phyloP scores from a whole-genome alignment of 2,797 vertebrate species.

The Clarias fuscus region DNA sequence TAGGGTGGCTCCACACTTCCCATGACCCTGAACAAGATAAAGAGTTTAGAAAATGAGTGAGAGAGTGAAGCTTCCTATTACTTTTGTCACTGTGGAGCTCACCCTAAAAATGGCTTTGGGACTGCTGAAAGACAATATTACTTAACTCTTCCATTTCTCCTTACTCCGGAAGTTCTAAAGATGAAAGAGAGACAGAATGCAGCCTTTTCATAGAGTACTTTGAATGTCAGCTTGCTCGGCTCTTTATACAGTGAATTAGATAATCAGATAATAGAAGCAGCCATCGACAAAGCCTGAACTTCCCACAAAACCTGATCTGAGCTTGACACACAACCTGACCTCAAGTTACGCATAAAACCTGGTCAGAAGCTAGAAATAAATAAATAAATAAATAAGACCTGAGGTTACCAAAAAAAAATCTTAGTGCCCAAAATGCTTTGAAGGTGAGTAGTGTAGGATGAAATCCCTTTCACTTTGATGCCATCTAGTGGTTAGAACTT shows the following conservation, averaged over 20 bases:
- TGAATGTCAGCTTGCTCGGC: conserved; percentile 36
- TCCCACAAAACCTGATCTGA: neutral
- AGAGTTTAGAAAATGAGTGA: no score
- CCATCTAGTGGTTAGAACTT: conserved; percentile 47
- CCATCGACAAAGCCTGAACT: conserved; percentile 31
- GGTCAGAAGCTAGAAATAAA: conserved; percentile 10
- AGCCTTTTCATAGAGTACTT: conserved; percentile 33
- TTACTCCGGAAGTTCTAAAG: conserved; percentile 22
- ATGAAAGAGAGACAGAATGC: conserved; percentile 4
- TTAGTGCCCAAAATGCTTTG: neutral
- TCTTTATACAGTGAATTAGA: conserved; percentile 12
- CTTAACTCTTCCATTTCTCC: conserved; percentile 1
- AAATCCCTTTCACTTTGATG: conserved; percentile 9
- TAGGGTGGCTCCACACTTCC: no score
- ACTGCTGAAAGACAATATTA: conserved; percentile 4
- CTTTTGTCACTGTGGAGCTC: neutral
- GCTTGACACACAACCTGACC: conserved; percentile 25
- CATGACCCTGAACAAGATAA: no score
- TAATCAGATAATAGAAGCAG: conserved; percentile 23
- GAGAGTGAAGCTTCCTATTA: neutral
- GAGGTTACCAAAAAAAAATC: neutral
- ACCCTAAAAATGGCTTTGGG: neutral
- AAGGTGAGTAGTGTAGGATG: neutral
- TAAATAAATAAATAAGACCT: neutral
- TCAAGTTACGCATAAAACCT: neutral